Conservation (phyloP, 2,113 vertebrate species). For the Ictidomys tridecemlineatus region DNA sequence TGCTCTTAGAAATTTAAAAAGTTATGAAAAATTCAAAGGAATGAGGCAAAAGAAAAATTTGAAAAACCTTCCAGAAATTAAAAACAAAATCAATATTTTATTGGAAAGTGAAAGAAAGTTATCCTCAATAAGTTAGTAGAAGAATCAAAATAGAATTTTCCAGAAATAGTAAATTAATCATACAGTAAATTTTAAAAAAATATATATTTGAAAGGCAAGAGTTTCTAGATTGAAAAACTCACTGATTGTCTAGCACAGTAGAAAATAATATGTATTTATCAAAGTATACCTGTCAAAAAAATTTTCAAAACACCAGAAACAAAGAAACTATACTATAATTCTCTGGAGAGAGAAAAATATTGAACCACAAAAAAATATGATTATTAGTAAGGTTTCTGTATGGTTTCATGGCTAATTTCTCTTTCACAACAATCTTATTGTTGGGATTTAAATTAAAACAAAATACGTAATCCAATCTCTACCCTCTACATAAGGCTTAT, state of each 20-base stretch:
- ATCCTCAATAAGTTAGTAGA: not conserved
- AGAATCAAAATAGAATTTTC: not conserved
- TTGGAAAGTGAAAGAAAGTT: not conserved
- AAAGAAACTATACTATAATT: not conserved
- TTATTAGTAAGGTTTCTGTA: not conserved
- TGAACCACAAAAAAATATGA: not conserved
- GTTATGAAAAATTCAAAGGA: not conserved
- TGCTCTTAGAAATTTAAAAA: not conserved
- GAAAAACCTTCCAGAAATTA: not conserved
- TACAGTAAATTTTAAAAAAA: not conserved
- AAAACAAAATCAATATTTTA: not conserved
- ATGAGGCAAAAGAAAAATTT: not conserved
- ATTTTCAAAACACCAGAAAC: not conserved
- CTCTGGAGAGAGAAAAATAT: not conserved
- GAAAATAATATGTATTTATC: not conserved
- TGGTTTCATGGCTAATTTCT: not conserved
- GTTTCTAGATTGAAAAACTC: not conserved
- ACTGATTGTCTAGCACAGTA: not conserved
- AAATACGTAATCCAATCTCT: not conserved
- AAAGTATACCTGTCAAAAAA: not conserved
- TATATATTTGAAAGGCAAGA: not conserved
- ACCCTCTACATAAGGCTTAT: not conserved
- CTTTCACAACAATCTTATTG: not conserved
- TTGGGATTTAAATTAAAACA: constrained; percentile 28
- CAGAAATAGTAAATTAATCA: not conserved